A percentile compares a stretch with the other conserved stretches of the same genome.
Evolutionary conservation across 2,888 invertebrate genomes (phyloP).

Genomic region (Habrosyne pyritoides): DNA sequence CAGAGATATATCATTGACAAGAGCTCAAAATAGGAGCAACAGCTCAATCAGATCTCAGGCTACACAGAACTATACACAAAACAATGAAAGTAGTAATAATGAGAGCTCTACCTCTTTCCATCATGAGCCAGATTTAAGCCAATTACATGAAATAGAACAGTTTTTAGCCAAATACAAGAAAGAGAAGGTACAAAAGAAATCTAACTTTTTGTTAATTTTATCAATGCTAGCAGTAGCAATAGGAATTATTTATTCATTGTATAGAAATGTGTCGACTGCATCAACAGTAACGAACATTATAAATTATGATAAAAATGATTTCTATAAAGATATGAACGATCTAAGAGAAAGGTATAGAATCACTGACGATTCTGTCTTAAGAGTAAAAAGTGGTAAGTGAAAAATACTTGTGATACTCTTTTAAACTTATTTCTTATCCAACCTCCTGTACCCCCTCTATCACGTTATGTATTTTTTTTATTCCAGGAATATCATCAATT

Average conservation of each 20-base stretch:
- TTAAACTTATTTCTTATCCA: too few relatives aligned
- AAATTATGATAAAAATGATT: slow-evolving; percentile 52
- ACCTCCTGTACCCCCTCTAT: too few relatives aligned
- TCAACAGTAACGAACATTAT: slow-evolving; percentile 13
- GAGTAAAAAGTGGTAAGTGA: slow-evolving; percentile 63
- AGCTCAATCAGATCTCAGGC: not conserved
- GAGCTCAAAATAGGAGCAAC: slow-evolving; percentile 21
- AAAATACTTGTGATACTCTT: slow-evolving; percentile 8
- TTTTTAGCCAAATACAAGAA: not conserved
- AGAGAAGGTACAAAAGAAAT: not conserved
- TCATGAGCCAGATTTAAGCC: not conserved
- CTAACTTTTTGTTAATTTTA: not conserved
- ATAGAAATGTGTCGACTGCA: slow-evolving; percentile 10
- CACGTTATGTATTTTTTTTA: slow-evolving; percentile 9
- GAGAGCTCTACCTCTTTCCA: not conserved
- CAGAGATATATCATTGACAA: slow-evolving; percentile 47
- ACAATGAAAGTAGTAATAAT: not conserved
- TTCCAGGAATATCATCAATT: slow-evolving; percentile 70
- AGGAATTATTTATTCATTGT: slow-evolving; percentile 6
- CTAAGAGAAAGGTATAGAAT: slow-evolving; percentile 64
- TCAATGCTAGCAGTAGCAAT: not conserved
- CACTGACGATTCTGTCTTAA: slow-evolving; percentile 56
- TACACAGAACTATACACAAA: not conserved
- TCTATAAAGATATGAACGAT: slow-evolving; percentile 56
- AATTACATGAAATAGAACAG: not conserved